Evolutionary conservation across 2,113 vertebrate species (phyloP).

Genomic region (Sylvilagus bachmani): DNA sequence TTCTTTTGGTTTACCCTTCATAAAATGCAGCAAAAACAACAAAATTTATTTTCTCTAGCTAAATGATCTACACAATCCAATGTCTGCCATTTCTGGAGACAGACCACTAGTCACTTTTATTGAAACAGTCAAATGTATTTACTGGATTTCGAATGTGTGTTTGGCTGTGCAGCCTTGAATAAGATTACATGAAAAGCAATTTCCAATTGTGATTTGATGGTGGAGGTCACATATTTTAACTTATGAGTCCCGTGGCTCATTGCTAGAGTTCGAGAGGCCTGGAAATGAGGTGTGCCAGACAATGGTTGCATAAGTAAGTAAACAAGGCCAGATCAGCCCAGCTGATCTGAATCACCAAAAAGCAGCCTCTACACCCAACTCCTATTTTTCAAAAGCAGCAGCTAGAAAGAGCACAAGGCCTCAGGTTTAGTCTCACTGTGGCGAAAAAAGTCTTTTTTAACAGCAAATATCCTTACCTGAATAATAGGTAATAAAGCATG

Average conservation of each 20-base stretch:
- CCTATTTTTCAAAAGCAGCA: not conserved
- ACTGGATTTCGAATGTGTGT: conserved; percentile 38
- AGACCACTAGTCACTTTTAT: not conserved
- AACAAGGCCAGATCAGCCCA: conserved; percentile 33
- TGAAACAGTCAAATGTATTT: conserved; percentile 58
- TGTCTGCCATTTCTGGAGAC: conserved; percentile 55
- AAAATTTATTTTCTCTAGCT: conserved; percentile 11
- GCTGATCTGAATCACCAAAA: not conserved
- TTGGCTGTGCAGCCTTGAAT: conserved; percentile 68
- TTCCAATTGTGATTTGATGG: conserved; percentile 45
- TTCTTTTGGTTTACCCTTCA: not conserved
- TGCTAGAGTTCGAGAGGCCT: not conserved
- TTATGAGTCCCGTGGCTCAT: conserved; percentile 4
- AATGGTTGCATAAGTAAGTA: conserved; percentile 20
- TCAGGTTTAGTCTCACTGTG: not conserved
- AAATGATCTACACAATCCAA: not conserved
- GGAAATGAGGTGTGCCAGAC: conserved; percentile 33
- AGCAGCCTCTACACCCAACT: not conserved
- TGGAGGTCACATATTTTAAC: conserved; percentile 62
- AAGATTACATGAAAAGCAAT: conserved; percentile 68
- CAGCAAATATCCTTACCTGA: not conserved
- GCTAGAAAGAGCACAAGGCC: not conserved
- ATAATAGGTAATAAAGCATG: conserved; percentile 32
- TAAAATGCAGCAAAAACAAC: not conserved
- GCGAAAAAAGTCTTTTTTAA: not conserved